phyloP scores from a whole-genome alignment of 64 coral and sea anemone genomes.

The Montipora foliosa region DNA sequence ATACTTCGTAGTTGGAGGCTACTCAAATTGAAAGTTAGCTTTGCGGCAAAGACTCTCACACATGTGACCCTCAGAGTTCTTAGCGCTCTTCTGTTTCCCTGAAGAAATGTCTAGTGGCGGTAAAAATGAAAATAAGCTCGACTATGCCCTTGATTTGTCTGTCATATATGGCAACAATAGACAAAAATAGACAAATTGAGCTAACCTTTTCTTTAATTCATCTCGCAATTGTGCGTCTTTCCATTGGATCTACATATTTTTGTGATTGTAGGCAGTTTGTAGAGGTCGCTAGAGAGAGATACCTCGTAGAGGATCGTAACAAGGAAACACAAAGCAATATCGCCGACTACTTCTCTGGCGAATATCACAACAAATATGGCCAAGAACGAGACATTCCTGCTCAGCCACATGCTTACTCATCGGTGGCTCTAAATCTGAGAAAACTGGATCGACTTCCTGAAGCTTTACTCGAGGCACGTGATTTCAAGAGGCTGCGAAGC shows the following conservation, averaged over 20 bases:
- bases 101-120: too few relatives aligned
- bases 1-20: not conserved
- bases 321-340: conserved; percentile 34
- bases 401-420: conserved; percentile 58
- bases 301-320: conserved; percentile 21
- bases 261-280: conserved; percentile 43
- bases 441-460: conserved; percentile 63
- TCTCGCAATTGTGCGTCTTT: not conserved
- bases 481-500: conserved; percentile 38
- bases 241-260: not conserved
- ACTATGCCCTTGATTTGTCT: too few relatives aligned
- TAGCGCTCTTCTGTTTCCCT: too few relatives aligned
- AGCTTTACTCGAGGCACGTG: conserved; percentile 50
- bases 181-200: too few relatives aligned
- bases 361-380: conserved; percentile 29
- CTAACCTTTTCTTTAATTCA: too few relatives aligned
- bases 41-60: too few relatives aligned
- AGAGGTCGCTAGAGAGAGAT: conserved; percentile 47
- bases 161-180: too few relatives aligned
- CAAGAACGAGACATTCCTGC: conserved; percentile 36
- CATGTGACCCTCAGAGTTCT: too few relatives aligned
- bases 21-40: too few relatives aligned
- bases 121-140: too few relatives aligned
- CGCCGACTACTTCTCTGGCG: conserved; percentile 58
- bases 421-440: conserved; percentile 48